Evolutionary conservation across 2,888 invertebrate species (phyloP), one percentile per base, ranked within the genome.

Genomic region (Dioctria linearis): DNA sequence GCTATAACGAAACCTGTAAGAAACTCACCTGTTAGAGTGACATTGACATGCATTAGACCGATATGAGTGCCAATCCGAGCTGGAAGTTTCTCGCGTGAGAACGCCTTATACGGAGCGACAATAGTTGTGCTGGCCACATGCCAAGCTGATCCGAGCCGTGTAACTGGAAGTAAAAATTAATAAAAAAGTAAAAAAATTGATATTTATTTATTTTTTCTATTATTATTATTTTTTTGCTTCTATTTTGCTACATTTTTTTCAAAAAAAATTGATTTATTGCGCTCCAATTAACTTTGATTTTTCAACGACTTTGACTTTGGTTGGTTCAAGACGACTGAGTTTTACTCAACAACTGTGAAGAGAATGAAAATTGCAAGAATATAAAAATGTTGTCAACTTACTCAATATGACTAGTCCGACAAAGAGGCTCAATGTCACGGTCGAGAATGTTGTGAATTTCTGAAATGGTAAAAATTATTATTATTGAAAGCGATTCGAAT

Each of bases 1-100:
- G 25, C 25, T 42, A 57, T 40, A 59, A 59, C 69, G 13, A 79
- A 59, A 82, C 82, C 59, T 61, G 69, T 80, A 79, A 71, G 78
- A 61, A 54, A 79, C 89, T 91, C 91, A 97, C 98, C 95, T 90
- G 92, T 93, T 85, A 98, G 93, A 78, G 98, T 98, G 86, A 99
- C 95, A 90, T 99, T 99, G 89, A 98, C 96, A 90, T 97, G 96
- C 87, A 94, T 95, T 82, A 99, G 92, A 80, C 98, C 98, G 84
- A 99, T 95, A 88, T 95, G 95, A 81, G 98, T 95, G 54, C 97
- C 97, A 84, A 99, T 92, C 89, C 95, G 93, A 85, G 97, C 98
- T 86, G 93, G 92, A 83, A 98, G 91, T 87, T 95, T 94, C 88
- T 97, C 96, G 84, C 93, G 91, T 84, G 97, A 96, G 91, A 96